Percentiles rank a stretch among this genome's conserved stretches.
phyloP scores from a whole-genome alignment of 2,888 invertebrate genomes.

The Heteromyza rotundicornis region DNA sequence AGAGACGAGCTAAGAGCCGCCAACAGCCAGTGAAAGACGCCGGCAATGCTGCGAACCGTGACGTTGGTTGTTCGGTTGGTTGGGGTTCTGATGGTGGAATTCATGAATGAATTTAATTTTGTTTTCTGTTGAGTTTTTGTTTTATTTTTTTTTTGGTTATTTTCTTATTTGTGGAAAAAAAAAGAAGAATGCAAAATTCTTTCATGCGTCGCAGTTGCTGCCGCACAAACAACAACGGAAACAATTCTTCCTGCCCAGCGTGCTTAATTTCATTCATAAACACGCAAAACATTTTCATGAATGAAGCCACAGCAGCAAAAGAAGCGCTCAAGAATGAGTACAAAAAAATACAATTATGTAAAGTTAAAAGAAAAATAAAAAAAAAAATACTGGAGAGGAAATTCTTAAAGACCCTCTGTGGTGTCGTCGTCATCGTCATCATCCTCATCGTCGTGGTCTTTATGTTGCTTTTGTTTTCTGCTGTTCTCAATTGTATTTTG shows the following conservation, averaged over 20 bases:
- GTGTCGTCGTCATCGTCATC: neutral
- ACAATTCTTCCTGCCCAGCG: conserved; percentile 42
- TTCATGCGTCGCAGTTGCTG: conserved; percentile 7
- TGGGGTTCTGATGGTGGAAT: conserved; percentile 38
- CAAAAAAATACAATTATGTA: neutral
- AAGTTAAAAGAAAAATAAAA: no score
- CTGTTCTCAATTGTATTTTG: no score
- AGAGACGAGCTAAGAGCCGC: no score
- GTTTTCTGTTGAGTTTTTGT: conserved; percentile 28
- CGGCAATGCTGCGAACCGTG: neutral
- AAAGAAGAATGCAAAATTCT: conserved; percentile 8
- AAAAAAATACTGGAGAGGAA: no score
- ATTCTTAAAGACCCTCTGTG: neutral
- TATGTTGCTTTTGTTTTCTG: neutral
- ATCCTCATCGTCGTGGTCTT: neutral
- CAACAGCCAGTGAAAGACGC: neutral
- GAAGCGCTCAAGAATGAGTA: neutral
- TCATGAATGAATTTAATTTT: conserved; percentile 52
- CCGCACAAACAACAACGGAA: conserved; percentile 37
- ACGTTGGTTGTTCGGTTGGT: no score
- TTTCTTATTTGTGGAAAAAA: conserved; percentile 24
- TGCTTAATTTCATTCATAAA: conserved; percentile 51
- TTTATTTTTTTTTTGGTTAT: conserved; percentile 13
- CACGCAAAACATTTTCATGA: conserved; percentile 49
- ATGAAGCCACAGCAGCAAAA: conserved; percentile 22